phyloP scores from a whole-genome alignment of 1,140 invertebrate species.

The Hesperophylax magnus region DNA sequence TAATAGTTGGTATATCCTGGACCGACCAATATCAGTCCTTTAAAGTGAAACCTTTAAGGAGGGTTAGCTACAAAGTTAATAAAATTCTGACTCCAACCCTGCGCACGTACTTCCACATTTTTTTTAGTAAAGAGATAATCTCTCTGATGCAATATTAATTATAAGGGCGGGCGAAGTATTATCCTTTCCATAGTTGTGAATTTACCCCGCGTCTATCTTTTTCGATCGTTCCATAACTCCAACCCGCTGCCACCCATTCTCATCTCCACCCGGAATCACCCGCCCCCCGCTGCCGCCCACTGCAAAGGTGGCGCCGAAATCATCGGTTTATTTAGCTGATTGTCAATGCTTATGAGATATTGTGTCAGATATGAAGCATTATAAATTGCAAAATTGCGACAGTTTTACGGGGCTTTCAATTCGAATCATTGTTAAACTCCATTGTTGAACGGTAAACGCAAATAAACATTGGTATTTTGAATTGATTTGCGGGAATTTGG shows the following conservation, averaged over 20 bases:
- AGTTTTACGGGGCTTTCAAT: slow-evolving; percentile 8
- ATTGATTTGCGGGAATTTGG: no score
- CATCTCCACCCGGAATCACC: not conserved
- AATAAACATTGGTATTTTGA: no score
- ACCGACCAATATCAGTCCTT: no score
- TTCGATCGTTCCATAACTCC: not conserved
- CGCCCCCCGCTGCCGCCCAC: not conserved
- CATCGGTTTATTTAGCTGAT: slow-evolving; percentile 39
- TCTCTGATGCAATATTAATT: slow-evolving; percentile 9
- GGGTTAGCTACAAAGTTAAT: no score
- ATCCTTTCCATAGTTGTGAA: slow-evolving; percentile 2
- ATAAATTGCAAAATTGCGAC: slow-evolving; percentile 34
- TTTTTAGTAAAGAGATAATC: slow-evolving; percentile 15
- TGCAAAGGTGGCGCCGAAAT: slow-evolving; percentile 13
- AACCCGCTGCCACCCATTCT: not conserved
- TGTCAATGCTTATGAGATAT: slow-evolving; percentile 37
- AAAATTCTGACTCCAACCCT: no score
- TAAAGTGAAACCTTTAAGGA: no score
- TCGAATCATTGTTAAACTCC: not conserved
- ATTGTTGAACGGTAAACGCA: no score
- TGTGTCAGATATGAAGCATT: slow-evolving; percentile 32
- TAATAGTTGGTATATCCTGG: no score
- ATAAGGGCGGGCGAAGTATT: not conserved
- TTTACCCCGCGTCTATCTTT: not conserved
- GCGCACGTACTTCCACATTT: no score